Evolutionary conservation across 2,113 vertebrate species (phyloP).

Genomic region (Daphoenositta chrysoptera): DNA sequence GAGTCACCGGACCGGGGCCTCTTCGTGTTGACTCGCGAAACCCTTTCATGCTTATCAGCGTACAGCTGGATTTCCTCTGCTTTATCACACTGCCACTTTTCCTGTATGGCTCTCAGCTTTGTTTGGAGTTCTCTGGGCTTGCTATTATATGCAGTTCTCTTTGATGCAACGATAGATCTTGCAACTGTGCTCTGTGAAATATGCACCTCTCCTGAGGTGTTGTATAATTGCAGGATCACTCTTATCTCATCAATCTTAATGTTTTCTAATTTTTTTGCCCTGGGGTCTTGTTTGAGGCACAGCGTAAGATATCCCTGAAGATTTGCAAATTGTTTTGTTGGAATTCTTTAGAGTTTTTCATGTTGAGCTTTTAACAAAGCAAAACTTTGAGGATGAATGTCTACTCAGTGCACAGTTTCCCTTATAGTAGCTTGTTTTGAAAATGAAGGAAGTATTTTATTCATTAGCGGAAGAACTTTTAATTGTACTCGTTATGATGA

Average conservation of each 20-base stretch:
- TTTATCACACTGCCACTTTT: slow-evolving; percentile 60
- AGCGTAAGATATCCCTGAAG: neutral
- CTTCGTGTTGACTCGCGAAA: slow-evolving; percentile 17
- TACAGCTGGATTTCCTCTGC: slow-evolving; percentile 63
- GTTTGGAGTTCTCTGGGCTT: slow-evolving; percentile 48
- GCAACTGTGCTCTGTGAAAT: neutral
- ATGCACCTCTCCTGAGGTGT: slow-evolving; percentile 13
- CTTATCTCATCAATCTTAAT: slow-evolving; percentile 55
- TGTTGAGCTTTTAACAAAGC: neutral
- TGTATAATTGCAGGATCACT: slow-evolving; percentile 48
- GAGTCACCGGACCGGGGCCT: neutral
- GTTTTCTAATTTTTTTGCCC: slow-evolving; percentile 40
- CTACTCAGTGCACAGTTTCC: neutral
- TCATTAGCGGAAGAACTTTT: neutral
- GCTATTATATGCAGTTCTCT: slow-evolving; percentile 48
- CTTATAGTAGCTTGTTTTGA: neutral
- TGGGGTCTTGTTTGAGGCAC: neutral
- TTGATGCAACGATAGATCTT: slow-evolving; percentile 48
- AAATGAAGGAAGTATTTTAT: slow-evolving; percentile 30
- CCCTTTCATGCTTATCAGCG: slow-evolving; percentile 56
- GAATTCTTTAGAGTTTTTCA: neutral
- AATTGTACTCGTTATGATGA: slow-evolving; percentile 7
- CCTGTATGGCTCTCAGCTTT: slow-evolving; percentile 57
- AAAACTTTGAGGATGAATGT: neutral
- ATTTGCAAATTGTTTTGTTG: neutral